Evolutionary conservation across 2,113 vertebrate species (phyloP).

Genomic region (Indri indri): DNA sequence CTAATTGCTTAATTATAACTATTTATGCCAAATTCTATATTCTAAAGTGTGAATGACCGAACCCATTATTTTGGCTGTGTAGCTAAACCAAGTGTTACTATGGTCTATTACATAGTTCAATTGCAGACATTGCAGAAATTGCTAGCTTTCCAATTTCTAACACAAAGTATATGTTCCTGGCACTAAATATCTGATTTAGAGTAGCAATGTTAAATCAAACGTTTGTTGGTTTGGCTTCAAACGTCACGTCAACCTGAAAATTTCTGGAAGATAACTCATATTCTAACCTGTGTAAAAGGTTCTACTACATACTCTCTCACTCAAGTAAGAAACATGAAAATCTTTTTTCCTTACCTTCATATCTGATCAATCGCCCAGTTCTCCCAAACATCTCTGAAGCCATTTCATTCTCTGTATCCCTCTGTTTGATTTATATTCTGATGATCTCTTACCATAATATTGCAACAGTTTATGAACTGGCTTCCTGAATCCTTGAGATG

Average conservation of each 20-base stretch:
- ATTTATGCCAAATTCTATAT: background rate
- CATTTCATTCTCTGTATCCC: background rate
- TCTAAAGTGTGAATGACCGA: slow-evolving; percentile 35
- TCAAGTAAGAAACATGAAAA: background rate
- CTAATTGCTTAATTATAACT: slow-evolving; percentile 66
- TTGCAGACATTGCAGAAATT: background rate
- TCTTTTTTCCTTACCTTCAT: background rate
- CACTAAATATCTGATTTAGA: slow-evolving; percentile 6
- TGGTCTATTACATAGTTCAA: background rate
- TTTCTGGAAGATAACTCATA: background rate
- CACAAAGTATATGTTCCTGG: background rate
- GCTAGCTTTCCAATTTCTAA: background rate
- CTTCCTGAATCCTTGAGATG: background rate
- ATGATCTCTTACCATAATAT: background rate
- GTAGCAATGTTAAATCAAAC: background rate
- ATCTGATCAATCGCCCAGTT: background rate
- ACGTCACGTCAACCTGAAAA: background rate
- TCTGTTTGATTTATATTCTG: background rate
- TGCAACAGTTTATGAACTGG: background rate
- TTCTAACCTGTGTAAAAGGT: background rate
- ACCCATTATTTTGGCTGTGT: slow-evolving; percentile 28
- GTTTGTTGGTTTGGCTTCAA: slow-evolving; percentile 35
- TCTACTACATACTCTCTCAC: background rate
- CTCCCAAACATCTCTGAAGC: background rate
- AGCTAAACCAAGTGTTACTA: background rate